phyloP scores from a whole-genome alignment of 2,797 vertebrate species.

The Mormyrops attenuatus region DNA sequence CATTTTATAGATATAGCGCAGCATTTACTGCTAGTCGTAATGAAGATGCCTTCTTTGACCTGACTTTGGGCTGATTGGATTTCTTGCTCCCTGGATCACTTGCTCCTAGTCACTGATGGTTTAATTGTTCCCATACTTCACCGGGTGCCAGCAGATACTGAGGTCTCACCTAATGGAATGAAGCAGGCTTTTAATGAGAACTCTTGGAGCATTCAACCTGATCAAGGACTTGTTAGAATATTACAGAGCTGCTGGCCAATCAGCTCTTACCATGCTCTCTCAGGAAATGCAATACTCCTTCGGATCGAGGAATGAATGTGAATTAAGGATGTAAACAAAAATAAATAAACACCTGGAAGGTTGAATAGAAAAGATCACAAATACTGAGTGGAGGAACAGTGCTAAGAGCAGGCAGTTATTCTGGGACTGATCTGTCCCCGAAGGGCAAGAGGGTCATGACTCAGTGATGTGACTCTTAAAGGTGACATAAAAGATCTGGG shows the following conservation, averaged over 20 bases:
- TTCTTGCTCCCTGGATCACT: slow-evolving; percentile 7
- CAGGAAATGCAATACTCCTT: not conserved
- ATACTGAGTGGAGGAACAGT: not conserved
- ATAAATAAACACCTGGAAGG: not conserved
- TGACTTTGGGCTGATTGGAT: not conserved
- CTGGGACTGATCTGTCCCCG: not conserved
- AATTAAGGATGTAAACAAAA: not conserved
- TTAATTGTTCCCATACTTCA: not conserved
- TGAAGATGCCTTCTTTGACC: not conserved
- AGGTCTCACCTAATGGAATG: slow-evolving; percentile 49
- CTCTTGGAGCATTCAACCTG: slow-evolving; percentile 54
- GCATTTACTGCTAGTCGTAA: not conserved
- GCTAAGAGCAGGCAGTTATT: not conserved
- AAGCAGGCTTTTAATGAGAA: slow-evolving; percentile 57
- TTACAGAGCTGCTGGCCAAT: slow-evolving; percentile 21
- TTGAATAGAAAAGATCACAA: not conserved
- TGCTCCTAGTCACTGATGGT: slow-evolving; percentile 22
- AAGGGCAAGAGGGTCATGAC: not conserved
- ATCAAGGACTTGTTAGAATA: slow-evolving; percentile 40
- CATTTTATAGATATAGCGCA: not conserved
- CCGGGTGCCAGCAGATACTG: slow-evolving; percentile 47
- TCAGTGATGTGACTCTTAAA: not conserved
- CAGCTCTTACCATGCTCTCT: not conserved
- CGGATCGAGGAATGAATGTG: not conserved
- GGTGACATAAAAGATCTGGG: not conserved